Evolutionary conservation across 2,113 vertebrate genomes (phyloP).

Genomic region (Macheiramphus alcinus): DNA sequence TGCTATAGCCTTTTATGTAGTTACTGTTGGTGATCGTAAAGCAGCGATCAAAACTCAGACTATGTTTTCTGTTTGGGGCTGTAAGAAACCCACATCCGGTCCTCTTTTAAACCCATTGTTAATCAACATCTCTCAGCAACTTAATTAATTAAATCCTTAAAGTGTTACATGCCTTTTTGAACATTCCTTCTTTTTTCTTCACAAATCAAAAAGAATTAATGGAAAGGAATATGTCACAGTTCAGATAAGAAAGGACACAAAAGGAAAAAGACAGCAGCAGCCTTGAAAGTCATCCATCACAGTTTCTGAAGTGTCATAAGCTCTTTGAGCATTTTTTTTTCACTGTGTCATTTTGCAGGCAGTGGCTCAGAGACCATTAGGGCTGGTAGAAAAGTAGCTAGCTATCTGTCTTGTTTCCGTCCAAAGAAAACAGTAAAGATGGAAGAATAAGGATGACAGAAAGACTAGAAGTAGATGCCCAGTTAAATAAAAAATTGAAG

Average conservation of each 20-base stretch:
- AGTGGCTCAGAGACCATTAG: background rate
- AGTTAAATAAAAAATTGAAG: background rate
- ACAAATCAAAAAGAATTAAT: background rate
- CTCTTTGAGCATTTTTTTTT: background rate
- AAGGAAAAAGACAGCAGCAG: background rate
- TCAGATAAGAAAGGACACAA: background rate
- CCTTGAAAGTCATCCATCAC: conserved; percentile 14
- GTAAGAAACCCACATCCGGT: background rate
- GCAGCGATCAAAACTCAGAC: background rate
- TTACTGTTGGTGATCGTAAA: background rate
- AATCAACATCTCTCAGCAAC: background rate
- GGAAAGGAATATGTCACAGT: background rate
- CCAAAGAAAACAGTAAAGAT: background rate
- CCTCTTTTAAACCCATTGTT: background rate
- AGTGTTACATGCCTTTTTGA: background rate
- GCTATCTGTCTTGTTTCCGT: background rate
- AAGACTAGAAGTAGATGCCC: background rate
- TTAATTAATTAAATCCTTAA: background rate
- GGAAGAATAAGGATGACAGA: background rate
- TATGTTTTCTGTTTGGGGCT: background rate
- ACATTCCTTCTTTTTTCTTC: background rate
- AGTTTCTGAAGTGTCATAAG: conserved; percentile 2
- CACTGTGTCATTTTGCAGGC: background rate
- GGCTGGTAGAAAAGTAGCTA: background rate
- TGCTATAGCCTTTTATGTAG: background rate